These are phyloP conservation scores for Oikopleura albicans DNA, from an alignment of 23 tunicate species.

Conservation along the genomic window DNA sequence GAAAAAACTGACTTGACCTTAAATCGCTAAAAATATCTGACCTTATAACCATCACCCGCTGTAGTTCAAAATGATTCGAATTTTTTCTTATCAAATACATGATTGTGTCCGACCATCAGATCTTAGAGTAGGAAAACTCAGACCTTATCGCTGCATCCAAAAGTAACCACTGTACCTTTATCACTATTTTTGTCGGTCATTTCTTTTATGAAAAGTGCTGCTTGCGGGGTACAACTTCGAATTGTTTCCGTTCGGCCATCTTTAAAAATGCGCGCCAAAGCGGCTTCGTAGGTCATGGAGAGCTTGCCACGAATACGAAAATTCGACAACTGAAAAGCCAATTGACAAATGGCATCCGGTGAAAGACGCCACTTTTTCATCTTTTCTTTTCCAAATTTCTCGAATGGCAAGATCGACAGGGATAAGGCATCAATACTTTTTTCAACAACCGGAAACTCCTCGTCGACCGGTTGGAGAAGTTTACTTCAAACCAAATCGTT, in stretches of 20 bases:
- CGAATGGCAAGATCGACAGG: neutral
- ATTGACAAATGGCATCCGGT: conserved; percentile 8
- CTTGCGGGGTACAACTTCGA: neutral
- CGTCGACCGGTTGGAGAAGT: neutral
- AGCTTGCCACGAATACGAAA: neutral
- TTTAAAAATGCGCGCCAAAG: neutral
- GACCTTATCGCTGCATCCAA: no score
- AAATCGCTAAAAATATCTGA: no score
- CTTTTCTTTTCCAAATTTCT: neutral
- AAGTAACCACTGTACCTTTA: no score
- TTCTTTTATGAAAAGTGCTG: neutral
- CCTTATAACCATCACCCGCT: no score
- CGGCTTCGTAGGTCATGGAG: conserved; percentile 13
- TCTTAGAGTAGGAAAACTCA: no score
- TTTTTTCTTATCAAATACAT: no score
- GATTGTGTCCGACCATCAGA: no score
- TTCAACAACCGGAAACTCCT: neutral
- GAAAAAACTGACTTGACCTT: no score
- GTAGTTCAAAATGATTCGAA: no score
- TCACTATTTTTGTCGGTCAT: neutral
- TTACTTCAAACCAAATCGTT: neutral
- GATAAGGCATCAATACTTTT: neutral
- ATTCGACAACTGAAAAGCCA: neutral
- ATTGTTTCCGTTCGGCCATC: conserved; percentile 12
- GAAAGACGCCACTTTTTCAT: conserved; percentile 9